These are phyloP conservation scores for Sula dactylatra DNA, from an alignment of 2,113 vertebrate species.

Conservation along the genomic window DNA sequence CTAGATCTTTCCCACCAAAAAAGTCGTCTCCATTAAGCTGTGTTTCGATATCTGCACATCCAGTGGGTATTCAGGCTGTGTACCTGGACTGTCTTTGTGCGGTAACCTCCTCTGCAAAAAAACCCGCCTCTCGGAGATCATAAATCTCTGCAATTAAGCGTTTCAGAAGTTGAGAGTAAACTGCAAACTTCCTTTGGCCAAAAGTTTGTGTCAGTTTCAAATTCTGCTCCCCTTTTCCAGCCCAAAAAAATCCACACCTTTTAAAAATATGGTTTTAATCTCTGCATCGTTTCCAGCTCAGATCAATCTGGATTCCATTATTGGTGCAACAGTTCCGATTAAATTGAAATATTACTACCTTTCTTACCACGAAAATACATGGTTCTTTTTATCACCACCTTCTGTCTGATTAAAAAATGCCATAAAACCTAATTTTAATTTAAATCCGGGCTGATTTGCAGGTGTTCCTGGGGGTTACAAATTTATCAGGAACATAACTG, in stretches of 20 bases:
- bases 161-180: constrained; percentile 2
- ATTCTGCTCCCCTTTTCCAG: constrained; percentile 12
- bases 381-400: constrained; percentile 86
- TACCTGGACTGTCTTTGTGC: constrained; percentile 42
- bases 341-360: constrained; percentile 87
- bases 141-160: background rate
- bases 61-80: constrained; percentile 19
- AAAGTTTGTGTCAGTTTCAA: constrained; percentile 21
- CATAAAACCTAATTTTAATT: constrained; percentile 90
- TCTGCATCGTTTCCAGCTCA: constrained; percentile 72
- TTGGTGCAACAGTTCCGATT: constrained; percentile 79
- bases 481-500: constrained; percentile 92
- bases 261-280: constrained; percentile 81
- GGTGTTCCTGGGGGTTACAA: constrained; percentile 89
- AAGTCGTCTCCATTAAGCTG: background rate
- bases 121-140: background rate
- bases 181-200: constrained; percentile 29
- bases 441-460: constrained; percentile 88
- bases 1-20: constrained; percentile 5
- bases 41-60: constrained; percentile 12
- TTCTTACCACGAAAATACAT: constrained; percentile 80
- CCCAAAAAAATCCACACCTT: constrained; percentile 51
- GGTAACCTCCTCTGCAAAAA: background rate
- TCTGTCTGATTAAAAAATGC: constrained; percentile 88
- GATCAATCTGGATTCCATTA: constrained; percentile 84